These are phyloP conservation scores for Odiellus spinosus DNA, from an alignment of 2,888 invertebrate species.

Conservation along the genomic window DNA sequence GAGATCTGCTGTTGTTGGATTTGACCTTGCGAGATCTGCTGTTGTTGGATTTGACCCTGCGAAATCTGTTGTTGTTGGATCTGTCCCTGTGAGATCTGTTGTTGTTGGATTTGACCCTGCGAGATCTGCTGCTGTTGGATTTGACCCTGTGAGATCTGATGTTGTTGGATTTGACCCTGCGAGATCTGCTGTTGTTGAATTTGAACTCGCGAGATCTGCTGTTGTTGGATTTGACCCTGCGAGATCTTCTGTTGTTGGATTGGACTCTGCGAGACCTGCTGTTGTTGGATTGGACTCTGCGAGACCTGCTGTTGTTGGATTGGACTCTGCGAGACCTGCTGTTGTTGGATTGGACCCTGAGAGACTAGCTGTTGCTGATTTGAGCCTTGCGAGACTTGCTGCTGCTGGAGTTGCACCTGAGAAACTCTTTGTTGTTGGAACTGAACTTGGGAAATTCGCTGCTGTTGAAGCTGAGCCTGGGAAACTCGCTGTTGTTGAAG, in stretches of 20 bases:
- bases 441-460: too few species aligned
- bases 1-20: constrained; percentile 4
- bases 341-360: background rate
- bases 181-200: constrained; percentile 6
- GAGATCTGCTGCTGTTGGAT: constrained; percentile 5
- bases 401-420: too few species aligned
- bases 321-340: constrained; percentile 5
- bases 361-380: background rate
- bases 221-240: too few species aligned
- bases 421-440: too few species aligned
- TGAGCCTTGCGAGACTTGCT: background rate
- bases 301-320: constrained; percentile 7
- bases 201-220: constrained; percentile 4
- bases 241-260: constrained; percentile 7
- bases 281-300: constrained; percentile 7
- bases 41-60: constrained; percentile 10
- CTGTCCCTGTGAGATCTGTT: constrained; percentile 9
- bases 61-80: constrained; percentile 8
- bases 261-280: constrained; percentile 6
- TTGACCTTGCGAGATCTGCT: constrained; percentile 10
- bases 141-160: constrained; percentile 4
- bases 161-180: constrained; percentile 5
- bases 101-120: constrained; percentile 9
- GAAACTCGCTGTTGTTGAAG: too few species aligned
- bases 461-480: too few species aligned